Evolutionary conservation across 2,113 vertebrate genomes (phyloP), one percentile per base, ranked within the genome.

Genomic region (Epinephelus lanceolatus): DNA sequence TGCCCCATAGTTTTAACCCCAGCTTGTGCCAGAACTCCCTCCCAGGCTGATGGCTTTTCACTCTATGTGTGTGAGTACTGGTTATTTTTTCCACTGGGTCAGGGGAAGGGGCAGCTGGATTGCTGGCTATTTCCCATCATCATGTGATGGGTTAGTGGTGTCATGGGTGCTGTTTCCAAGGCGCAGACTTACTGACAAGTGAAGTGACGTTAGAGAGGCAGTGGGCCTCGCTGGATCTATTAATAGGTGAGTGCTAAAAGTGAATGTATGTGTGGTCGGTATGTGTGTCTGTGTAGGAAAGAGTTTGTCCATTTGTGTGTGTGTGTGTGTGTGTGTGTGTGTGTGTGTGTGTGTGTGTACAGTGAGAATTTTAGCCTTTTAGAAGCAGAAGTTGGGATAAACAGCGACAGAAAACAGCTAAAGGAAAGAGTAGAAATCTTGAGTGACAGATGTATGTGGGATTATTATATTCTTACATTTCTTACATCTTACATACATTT

Each of bases 1-100:
- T 49, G 13, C 30, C 30, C 12, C 14, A 27, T 3, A 56, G 7
- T 27, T 74, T 77, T 45, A 79, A 61, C 51, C 19, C 21, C 14
- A 9, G 17, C 47, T 25, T 47, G 49, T 42, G 59, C 37, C 40
- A 69, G 66, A 78, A 71, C 68, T 72, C 47, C 60, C 63, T 67
- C 56, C 21, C 76, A n/a, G 33, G 40, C 84, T 47, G 42, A 51
- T 47, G 40, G 42, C 13, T 1, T 47, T 67, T 6, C 25, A 17
- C 42, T 27, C 27, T 37, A 11, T 6, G 2, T 71, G 33, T 6
- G 2, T 60, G 23, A 60, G 71, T 61, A 27, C 49, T 52, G 72
- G 81, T 74, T 83, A 80, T 86, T 80, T 90, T 90, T 76, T 81
- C 88, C 81, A 70, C n/a, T 11, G 65, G 59, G 82, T 88, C 78